phyloP scores from a whole-genome alignment of 1,140 invertebrate genomes.

The Helicorthomorpha holstii region DNA sequence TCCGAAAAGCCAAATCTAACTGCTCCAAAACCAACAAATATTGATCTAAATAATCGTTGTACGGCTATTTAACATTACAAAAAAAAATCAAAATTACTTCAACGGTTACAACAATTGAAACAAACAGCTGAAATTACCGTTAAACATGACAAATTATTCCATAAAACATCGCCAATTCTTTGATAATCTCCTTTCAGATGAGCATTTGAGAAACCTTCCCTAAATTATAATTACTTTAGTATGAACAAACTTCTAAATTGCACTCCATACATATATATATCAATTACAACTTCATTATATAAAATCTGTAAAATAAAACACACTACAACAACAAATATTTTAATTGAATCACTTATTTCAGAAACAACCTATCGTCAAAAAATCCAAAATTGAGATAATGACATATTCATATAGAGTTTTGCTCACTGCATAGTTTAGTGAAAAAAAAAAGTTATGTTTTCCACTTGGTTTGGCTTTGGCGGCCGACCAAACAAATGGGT shows the following conservation, averaged over 20 bases:
- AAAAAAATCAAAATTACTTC: conserved; percentile 5
- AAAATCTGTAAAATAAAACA: neutral
- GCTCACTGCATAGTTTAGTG: neutral
- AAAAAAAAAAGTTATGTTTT: neutral
- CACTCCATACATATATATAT: too few species aligned
- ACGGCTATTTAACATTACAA: conserved; percentile 38
- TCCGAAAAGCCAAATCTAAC: conserved; percentile 50
- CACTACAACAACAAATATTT: neutral
- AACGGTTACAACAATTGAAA: neutral
- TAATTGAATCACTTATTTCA: too few species aligned
- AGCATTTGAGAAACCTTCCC: conserved; percentile 35
- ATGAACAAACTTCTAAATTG: too few species aligned
- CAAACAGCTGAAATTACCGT: conserved; percentile 24
- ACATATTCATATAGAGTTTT: too few species aligned
- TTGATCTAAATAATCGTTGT: conserved; percentile 61
- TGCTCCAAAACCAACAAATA: conserved; percentile 54
- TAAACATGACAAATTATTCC: conserved; percentile 39
- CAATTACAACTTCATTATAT: too few species aligned
- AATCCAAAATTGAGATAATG: too few species aligned
- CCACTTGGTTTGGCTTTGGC: too few species aligned
- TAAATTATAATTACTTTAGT: too few species aligned
- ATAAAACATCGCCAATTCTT: conserved; percentile 45
- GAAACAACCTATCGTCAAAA: too few species aligned
- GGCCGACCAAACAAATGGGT: too few species aligned
- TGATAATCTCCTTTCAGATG: conserved; percentile 29